These are phyloP conservation scores for Peromyscus eremicus DNA, from an alignment of 2,797 vertebrate species.

Conservation along the genomic window DNA sequence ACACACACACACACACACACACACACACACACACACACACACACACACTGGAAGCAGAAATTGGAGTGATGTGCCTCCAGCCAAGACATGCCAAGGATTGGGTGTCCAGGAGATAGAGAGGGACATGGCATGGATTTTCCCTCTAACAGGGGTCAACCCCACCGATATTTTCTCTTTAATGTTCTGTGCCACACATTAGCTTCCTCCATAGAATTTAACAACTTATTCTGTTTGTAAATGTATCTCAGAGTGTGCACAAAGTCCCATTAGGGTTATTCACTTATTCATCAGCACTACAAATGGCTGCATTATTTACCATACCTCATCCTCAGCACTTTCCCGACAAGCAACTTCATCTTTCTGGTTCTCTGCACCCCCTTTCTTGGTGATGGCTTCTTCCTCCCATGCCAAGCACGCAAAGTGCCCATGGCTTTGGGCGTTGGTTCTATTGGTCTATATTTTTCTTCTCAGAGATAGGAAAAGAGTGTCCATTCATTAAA, in stretches of 20 bases:
- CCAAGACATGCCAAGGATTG: not conserved
- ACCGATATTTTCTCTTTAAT: not conserved
- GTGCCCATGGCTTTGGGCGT: not conserved
- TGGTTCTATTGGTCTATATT: not conserved
- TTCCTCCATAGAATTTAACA: not conserved
- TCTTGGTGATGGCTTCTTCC: not conserved
- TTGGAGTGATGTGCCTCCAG: not conserved
- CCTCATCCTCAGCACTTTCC: not conserved
- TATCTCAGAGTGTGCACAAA: not conserved
- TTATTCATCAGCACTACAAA: slow-evolving; percentile 42
- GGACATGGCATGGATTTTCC: not conserved
- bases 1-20: not conserved
- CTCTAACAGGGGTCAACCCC: not conserved
- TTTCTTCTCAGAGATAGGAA: not conserved
- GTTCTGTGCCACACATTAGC: not conserved
- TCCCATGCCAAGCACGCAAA: not conserved
- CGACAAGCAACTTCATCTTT: not conserved
- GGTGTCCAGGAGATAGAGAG: not conserved
- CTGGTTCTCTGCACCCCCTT: not conserved
- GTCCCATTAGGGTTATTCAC: not conserved
- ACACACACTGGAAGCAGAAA: not conserved
- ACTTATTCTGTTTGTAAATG: not conserved
- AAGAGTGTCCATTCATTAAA: not conserved
- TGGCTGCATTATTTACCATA: slow-evolving; percentile 3
- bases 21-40: not conserved